A percentile compares a stretch with the other conserved stretches of the same genome.
phyloP scores from a whole-genome alignment of 2,888 invertebrate species.

The Dastarcus helophoroides region DNA sequence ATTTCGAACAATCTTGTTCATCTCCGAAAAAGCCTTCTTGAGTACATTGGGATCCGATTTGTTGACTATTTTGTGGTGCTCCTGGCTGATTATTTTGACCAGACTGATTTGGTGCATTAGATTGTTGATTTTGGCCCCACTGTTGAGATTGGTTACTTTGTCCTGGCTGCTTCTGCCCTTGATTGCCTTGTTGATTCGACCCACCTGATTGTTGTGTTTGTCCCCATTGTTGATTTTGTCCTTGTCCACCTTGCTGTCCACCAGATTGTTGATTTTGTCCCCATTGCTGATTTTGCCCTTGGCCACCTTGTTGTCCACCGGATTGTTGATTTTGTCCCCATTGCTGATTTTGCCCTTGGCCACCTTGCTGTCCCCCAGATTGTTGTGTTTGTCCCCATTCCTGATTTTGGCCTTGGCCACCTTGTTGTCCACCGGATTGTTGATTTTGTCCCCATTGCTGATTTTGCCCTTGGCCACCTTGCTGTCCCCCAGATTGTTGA shows the following conservation, averaged over 20 bases:
- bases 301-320: constrained; percentile 6
- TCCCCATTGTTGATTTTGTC: constrained; percentile 8
- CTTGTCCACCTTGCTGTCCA: too few relatives aligned
- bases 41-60: constrained; percentile 18
- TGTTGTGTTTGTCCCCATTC: not conserved
- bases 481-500: too few relatives aligned
- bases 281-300: constrained; percentile 7
- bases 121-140: not conserved
- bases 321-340: constrained; percentile 6
- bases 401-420: constrained; percentile 6
- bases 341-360: constrained; percentile 1
- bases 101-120: not conserved
- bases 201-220: constrained; percentile 8
- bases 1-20: constrained; percentile 56
- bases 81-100: not conserved
- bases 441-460: constrained; percentile 3
- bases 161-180: too few relatives aligned
- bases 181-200: constrained; percentile 10
- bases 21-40: constrained; percentile 62
- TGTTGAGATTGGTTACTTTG: not conserved
- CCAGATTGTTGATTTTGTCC: constrained; percentile 5
- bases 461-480: too few relatives aligned
- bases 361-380: too few relatives aligned
- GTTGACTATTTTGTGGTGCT: constrained; percentile 23
- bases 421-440: too few relatives aligned